phyloP scores from a whole-genome alignment of 2,113 vertebrate genomes.

The Sinocyclocheilus maitianheensis region DNA sequence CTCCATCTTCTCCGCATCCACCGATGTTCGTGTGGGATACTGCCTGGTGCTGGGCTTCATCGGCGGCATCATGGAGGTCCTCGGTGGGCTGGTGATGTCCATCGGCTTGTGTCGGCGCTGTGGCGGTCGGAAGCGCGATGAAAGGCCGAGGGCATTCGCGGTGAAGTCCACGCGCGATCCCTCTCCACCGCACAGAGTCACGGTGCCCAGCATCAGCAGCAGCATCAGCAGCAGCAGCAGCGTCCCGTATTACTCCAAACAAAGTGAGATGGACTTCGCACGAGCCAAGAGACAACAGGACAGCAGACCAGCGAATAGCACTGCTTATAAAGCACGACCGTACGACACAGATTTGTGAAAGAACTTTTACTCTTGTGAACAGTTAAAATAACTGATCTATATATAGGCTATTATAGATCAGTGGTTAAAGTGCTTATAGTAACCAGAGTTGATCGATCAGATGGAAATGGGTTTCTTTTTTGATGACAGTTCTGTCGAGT shows the following conservation, averaged over 20 bases:
- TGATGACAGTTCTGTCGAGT: no score
- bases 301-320: conserved; percentile 49
- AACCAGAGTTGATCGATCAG: neutral
- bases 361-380: neutral
- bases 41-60: conserved; percentile 87
- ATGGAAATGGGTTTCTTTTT: neutral
- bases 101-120: conserved; percentile 77
- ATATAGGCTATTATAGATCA: no score
- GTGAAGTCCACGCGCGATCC: conserved; percentile 18
- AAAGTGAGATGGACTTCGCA: conserved; percentile 67
- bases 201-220: conserved; percentile 61
- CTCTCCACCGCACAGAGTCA: conserved; percentile 33
- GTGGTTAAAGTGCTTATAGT: no score
- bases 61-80: conserved; percentile 84
- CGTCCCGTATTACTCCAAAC: conserved; percentile 65
- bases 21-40: conserved; percentile 72
- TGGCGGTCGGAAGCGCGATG: conserved; percentile 67
- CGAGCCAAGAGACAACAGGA: conserved; percentile 59
- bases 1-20: conserved; percentile 50
- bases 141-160: conserved; percentile 30
- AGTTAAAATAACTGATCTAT: neutral
- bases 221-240: conserved; percentile 62
- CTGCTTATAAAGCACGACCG: conserved; percentile 54
- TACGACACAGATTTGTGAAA: conserved; percentile 71
- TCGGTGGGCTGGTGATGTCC: conserved; percentile 80